Evolutionary conservation across 1,140 invertebrate species (phyloP).

Genomic region (Aphaenogaster floridana): DNA sequence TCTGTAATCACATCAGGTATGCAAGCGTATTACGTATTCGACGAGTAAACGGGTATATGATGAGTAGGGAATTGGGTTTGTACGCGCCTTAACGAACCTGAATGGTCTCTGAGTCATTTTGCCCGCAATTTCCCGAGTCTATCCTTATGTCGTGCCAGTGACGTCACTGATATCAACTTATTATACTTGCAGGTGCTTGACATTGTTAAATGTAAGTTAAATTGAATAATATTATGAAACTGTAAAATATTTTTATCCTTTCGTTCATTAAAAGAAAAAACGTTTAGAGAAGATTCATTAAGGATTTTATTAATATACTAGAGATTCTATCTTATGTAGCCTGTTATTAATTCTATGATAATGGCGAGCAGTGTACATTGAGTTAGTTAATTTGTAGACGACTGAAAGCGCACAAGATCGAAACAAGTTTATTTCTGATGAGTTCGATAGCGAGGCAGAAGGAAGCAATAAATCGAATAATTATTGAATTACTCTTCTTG

Average conservation of each 20-base stretch:
- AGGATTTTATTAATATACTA: not conserved
- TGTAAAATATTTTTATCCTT: not conserved
- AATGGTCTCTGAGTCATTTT: conserved; percentile 49
- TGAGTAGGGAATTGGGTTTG: conserved; percentile 19
- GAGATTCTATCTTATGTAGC: not conserved
- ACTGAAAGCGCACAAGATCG: not conserved
- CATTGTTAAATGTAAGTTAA: not conserved
- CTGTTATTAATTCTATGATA: not conserved
- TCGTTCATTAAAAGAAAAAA: not conserved
- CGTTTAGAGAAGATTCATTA: not conserved
- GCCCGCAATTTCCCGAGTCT: conserved; percentile 12
- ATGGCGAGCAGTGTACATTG: not conserved
- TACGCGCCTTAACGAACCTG: conserved; percentile 39
- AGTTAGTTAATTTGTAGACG: conserved; percentile 38
- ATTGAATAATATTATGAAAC: not conserved
- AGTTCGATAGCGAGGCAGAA: not conserved
- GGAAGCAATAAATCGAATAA: conserved; percentile 22
- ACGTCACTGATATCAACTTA: conserved; percentile 20
- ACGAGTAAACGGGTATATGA: not conserved
- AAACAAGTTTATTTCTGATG: conserved; percentile 24
- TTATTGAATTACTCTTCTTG: conserved; percentile 5
- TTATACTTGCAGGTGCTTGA: not conserved
- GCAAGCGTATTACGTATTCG: conserved; percentile 25
- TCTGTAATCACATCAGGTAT: conserved; percentile 34
- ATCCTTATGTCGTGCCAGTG: conserved; percentile 10